These are phyloP conservation scores for Cariama cristata DNA, from an alignment of 2,113 vertebrate genomes.

Conservation along the genomic window DNA sequence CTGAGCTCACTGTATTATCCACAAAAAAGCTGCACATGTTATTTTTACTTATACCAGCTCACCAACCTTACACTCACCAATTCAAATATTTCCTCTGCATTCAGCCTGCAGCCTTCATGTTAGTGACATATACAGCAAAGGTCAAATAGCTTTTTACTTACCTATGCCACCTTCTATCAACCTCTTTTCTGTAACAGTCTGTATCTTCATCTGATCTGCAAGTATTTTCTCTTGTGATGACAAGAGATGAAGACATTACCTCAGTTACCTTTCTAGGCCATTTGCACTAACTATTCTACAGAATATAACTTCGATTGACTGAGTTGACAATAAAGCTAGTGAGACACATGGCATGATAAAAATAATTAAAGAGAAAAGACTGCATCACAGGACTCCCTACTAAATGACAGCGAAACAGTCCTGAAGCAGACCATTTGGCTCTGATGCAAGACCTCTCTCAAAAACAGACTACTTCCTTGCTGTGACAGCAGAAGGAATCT, in stretches of 20 bases:
- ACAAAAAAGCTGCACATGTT: neutral
- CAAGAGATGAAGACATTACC: neutral
- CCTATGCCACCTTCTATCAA: neutral
- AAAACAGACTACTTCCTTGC: neutral
- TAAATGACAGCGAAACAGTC: neutral
- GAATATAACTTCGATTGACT: neutral
- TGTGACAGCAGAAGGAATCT: neutral
- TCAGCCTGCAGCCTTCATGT: neutral
- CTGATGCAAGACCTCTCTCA: neutral
- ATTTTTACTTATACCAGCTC: neutral
- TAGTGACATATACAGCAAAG: neutral
- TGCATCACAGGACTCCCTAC: neutral
- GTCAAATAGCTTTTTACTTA: neutral
- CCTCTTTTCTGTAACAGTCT: neutral
- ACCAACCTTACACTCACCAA: neutral
- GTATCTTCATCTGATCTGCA: neutral
- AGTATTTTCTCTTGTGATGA: neutral
- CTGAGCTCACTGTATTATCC: neutral
- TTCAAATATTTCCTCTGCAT: neutral
- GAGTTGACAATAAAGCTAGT: neutral
- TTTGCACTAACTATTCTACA: neutral
- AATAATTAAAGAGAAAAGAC: neutral
- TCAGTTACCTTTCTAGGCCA: neutral
- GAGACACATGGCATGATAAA: neutral
- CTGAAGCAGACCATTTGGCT: neutral